A percentile compares a stretch with the other conserved stretches of the same genome.
Conservation (phyloP, 1,140 invertebrate species). For the Eriosoma lanigerum region DNA sequence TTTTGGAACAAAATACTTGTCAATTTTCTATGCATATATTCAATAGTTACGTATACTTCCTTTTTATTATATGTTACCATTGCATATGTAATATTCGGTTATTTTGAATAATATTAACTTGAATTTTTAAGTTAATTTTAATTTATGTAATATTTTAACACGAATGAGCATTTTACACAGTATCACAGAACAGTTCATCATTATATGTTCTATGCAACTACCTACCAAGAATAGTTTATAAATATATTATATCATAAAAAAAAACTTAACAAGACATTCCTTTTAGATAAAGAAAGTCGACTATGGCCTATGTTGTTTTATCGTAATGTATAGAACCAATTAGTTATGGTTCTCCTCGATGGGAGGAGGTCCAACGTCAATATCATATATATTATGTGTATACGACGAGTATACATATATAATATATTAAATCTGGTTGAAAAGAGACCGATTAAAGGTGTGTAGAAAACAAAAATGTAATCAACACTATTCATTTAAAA, state of each 20-base stretch:
- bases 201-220: too few species aligned
- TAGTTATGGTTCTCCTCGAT: background rate
- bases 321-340: slow-evolving; percentile 1
- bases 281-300: slow-evolving; percentile 44
- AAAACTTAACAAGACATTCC: slow-evolving; percentile 19
- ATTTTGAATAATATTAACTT: too few species aligned
- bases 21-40: too few species aligned
- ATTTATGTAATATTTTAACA: slow-evolving; percentile 14
- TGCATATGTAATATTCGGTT: too few species aligned
- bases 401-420: too few species aligned
- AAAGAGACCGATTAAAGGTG: slow-evolving; percentile 2
- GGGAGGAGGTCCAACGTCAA: background rate
- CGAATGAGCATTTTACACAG: background rate
- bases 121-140: too few species aligned
- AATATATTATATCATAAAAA: background rate
- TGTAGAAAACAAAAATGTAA: background rate
- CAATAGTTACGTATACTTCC: too few species aligned
- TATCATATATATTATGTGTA: too few species aligned
- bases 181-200: too few species aligned
- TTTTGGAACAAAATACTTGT: too few species aligned
- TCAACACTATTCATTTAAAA: slow-evolving; percentile 2
- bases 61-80: too few species aligned
- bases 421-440: background rate
- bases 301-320: slow-evolving; percentile 1
- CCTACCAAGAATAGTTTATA: background rate